A percentile compares a stretch with the other conserved stretches of the same genome.
phyloP scores from a whole-genome alignment of 2,888 invertebrate species.

The Papilio gigon region DNA sequence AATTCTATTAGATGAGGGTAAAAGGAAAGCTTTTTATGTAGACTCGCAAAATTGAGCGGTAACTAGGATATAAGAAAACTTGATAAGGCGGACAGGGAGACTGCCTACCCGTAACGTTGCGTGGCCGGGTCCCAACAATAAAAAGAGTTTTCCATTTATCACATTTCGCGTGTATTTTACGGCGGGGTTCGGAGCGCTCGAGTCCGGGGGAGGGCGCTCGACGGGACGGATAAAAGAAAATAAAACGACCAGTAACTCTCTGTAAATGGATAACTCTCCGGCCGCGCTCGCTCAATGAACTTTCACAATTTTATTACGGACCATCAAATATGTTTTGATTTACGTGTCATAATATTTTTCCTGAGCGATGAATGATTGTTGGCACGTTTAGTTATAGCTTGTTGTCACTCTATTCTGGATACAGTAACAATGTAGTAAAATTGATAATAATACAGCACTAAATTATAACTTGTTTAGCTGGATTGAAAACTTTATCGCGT shows the following conservation, averaged over 20 bases:
- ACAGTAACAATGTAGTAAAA: neutral
- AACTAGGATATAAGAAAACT: constrained; percentile 78
- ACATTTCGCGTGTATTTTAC: constrained; percentile 82
- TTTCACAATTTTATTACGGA: constrained; percentile 63
- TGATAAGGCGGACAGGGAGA: constrained; percentile 72
- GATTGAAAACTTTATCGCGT: neutral
- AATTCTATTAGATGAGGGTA: constrained; percentile 65
- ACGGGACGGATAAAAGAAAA: constrained; percentile 74
- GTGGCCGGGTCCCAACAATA: constrained; percentile 74
- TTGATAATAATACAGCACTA: constrained; percentile 4
- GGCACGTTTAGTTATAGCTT: constrained; percentile 1
- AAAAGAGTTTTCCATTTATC: constrained; percentile 82
- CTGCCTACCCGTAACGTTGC: constrained; percentile 73
- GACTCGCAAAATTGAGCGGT: constrained; percentile 76
- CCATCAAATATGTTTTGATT: constrained; percentile 50
- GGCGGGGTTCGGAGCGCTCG: constrained; percentile 74
- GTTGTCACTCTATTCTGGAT: neutral
- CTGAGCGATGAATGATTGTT: constrained; percentile 21
- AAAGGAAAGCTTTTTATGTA: constrained; percentile 67
- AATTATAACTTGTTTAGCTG: neutral
- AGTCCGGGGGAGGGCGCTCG: constrained; percentile 68
- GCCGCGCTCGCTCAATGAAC: constrained; percentile 72
- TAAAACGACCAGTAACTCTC: constrained; percentile 76
- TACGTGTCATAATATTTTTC: constrained; percentile 29
- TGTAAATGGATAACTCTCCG: constrained; percentile 76